Conservation (phyloP, 2,888 invertebrate species). For the Lasioglossum leucozonium region DNA sequence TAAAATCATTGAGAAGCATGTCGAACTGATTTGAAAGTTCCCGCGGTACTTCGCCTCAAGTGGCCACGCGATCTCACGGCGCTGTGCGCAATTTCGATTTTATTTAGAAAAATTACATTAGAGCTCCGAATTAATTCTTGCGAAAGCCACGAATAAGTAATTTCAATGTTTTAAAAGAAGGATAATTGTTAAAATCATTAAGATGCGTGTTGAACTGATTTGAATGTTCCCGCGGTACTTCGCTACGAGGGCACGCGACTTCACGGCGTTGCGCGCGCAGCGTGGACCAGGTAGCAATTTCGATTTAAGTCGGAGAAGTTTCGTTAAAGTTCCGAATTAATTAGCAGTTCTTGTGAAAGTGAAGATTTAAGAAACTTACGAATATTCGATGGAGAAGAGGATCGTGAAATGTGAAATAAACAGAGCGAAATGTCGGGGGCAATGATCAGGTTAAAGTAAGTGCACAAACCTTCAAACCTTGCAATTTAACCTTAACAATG, state of each 20-base stretch:
- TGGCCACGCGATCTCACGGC: background rate
- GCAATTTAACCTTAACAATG: too few species aligned
- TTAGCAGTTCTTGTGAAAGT: background rate
- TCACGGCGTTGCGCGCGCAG: background rate
- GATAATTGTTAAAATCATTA: constrained; percentile 21
- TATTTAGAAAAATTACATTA: background rate
- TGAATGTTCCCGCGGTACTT: background rate
- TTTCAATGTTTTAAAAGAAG: background rate
- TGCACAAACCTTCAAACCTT: background rate
- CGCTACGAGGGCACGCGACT: background rate
- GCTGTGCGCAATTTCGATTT: background rate
- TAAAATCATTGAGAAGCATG: background rate
- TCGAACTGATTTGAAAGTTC: background rate
- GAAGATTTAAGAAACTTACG: background rate
- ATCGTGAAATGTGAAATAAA: background rate
- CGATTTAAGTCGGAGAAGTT: background rate
- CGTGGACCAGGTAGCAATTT: background rate
- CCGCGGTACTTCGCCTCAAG: background rate
- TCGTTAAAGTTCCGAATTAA: background rate
- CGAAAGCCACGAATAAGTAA: background rate
- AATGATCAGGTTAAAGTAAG: background rate
- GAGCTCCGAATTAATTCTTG: background rate
- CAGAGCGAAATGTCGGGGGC: background rate
- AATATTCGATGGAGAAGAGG: background rate
- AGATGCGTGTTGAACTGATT: background rate